Percentiles rank a stretch among this genome's conserved stretches.
Evolutionary conservation across 2,888 invertebrate genomes (phyloP).

Genomic region (Brachypterus glaber): DNA sequence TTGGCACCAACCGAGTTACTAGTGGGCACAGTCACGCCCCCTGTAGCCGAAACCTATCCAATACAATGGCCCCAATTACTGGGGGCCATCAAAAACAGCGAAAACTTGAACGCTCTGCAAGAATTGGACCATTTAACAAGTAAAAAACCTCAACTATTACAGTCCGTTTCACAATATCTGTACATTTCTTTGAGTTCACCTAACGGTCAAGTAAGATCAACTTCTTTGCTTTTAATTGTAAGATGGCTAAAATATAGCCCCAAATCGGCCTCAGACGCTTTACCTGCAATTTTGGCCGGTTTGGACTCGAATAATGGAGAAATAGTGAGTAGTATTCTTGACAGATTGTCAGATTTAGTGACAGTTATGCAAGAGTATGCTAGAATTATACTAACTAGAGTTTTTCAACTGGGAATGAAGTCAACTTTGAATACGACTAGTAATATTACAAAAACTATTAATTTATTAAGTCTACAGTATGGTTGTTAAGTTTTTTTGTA

Average conservation of each 20-base stretch:
- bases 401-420: constrained; percentile 73
- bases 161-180: constrained; percentile 53
- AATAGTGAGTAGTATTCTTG: constrained; percentile 67
- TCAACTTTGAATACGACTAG: constrained; percentile 67
- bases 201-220: constrained; percentile 54
- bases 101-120: constrained; percentile 53
- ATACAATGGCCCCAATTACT: constrained; percentile 45
- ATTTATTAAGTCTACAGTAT: constrained; percentile 72
- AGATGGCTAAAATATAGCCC: constrained; percentile 58
- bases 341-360: constrained; percentile 73
- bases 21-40: constrained; percentile 42
- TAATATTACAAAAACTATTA: constrained; percentile 70
- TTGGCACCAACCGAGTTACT: constrained; percentile 42
- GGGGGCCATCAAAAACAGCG: constrained; percentile 40
- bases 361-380: constrained; percentile 81
- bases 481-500: constrained; percentile 62
- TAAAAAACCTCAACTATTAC: constrained; percentile 57
- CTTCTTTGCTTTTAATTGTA: constrained; percentile 64
- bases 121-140: constrained; percentile 66
- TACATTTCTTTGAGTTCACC: constrained; percentile 55
- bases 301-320: constrained; percentile 72
- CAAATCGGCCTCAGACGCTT: constrained; percentile 48
- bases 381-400: constrained; percentile 63
- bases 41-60: constrained; percentile 38
- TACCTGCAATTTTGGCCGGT: constrained; percentile 72